These are phyloP conservation scores for Myripristis jacobus DNA, from an alignment of 2,797 vertebrate genomes.

Conservation along the genomic window DNA sequence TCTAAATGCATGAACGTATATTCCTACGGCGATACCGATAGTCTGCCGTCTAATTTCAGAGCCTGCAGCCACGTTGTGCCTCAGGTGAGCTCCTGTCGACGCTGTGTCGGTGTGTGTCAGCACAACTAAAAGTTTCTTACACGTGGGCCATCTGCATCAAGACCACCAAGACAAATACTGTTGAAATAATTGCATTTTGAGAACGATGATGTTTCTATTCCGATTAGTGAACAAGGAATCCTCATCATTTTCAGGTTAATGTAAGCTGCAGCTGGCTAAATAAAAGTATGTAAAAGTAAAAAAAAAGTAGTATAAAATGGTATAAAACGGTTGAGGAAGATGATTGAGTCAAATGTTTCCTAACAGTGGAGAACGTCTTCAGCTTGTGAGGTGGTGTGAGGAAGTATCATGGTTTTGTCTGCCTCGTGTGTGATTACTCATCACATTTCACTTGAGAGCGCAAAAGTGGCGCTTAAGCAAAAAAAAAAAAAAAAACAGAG, in stretches of 20 bases:
- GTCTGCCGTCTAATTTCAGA: too few relatives aligned
- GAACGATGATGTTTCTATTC: background rate
- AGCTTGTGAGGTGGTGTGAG: conserved; percentile 39
- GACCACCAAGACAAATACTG: background rate
- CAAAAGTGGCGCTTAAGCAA: conserved; percentile 64
- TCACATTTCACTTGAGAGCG: conserved; percentile 72
- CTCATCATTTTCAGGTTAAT: conserved; percentile 12
- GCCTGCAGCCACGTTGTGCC: too few relatives aligned
- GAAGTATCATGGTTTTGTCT: conserved; percentile 60
- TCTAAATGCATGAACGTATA: too few relatives aligned
- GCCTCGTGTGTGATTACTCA: conserved; percentile 74
- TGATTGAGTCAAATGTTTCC: conserved; percentile 25
- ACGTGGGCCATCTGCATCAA: too few relatives aligned
- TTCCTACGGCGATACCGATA: too few relatives aligned
- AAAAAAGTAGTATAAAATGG: too few relatives aligned
- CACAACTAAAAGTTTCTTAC: too few relatives aligned
- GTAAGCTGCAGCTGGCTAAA: background rate
- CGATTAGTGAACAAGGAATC: background rate
- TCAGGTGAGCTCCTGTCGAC: too few relatives aligned
- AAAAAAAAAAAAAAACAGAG: conserved; percentile 19
- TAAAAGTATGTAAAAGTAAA: too few relatives aligned
- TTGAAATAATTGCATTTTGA: background rate
- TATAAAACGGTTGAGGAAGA: conserved; percentile 6
- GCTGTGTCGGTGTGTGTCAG: too few relatives aligned
- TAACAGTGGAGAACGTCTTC: background rate